Evolutionary conservation across 1,140 invertebrate genomes (phyloP), one percentile per base, ranked within the genome.

Genomic region (Brachionus calyciflorus): DNA sequence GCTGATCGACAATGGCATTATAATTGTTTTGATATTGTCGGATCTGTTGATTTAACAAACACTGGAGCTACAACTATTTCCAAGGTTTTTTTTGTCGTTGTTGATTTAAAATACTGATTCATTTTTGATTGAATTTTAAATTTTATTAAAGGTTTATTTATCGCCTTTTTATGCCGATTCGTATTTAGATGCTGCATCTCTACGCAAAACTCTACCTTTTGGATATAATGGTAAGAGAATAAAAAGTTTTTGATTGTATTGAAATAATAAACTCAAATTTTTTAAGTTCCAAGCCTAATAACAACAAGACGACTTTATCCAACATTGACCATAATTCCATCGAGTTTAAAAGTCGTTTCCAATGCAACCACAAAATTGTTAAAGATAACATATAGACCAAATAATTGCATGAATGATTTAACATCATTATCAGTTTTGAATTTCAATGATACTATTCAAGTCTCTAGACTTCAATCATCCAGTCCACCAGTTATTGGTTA

Each of bases 1-100:
- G 12, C 73, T 19, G 73, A 76, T 57, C 14, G n/a, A 17, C 37
- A 55, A 17, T 76, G 73, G 73, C 73, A 76, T 60, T 76, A 76
- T 19, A 14, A 10, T 28, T 76, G 73, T 30, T 5, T 55, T 57
- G 51, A 76, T 40, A 55, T 73, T 19, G 30, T 60, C 6, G 37
- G n/a, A 3, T 26, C 28, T 73, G 69, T 37, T 12, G 30, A 19
- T 37, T 33, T 28, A 57, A 9, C 37, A 28, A 48, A 9, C 1
- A 28, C 30, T 73, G 46, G 46, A 30, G 21, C 41, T 26, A 44
- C 53, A 17, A 37, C 19, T 7, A 51, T 51, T 19, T 24, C 41
- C 6, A 51, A 14, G 4, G 24, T 49, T 28, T 12, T n/a, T 37
- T 7, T 28, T 63, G 7, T n/a, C n/a, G n/a, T n/a, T n/a, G n/a